Conservation (phyloP, 2,797 vertebrate genomes). For the Kryptopterus vitreolus region DNA sequence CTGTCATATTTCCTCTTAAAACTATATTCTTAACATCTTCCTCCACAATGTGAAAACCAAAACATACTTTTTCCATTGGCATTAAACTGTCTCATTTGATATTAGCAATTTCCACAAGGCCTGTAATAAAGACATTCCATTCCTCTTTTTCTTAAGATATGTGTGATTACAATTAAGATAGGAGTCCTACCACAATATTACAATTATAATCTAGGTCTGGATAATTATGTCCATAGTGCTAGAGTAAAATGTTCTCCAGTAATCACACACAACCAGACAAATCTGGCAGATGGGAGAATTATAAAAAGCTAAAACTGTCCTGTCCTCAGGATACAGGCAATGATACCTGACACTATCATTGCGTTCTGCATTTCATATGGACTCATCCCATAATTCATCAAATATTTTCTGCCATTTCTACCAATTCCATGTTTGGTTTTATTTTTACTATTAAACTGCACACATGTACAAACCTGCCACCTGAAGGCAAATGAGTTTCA, state of each 20-base stretch:
- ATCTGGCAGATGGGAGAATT: slow-evolving; percentile 57
- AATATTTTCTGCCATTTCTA: slow-evolving; percentile 62
- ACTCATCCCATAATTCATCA: slow-evolving; percentile 71
- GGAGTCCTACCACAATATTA: slow-evolving; percentile 60
- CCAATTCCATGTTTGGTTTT: slow-evolving; percentile 65
- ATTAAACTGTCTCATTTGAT: slow-evolving; percentile 71
- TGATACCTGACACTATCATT: slow-evolving; percentile 65
- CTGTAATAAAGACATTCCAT: slow-evolving; percentile 67
- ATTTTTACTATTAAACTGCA: slow-evolving; percentile 61
- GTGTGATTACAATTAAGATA: slow-evolving; percentile 78
- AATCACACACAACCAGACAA: slow-evolving; percentile 54
- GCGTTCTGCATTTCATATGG: slow-evolving; percentile 55
- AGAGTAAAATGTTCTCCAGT: slow-evolving; percentile 58
- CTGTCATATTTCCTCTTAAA: slow-evolving; percentile 68
- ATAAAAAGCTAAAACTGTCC: slow-evolving; percentile 60
- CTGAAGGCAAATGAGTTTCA: slow-evolving; percentile 75
- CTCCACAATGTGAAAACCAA: slow-evolving; percentile 48
- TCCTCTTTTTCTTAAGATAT: slow-evolving; percentile 65
- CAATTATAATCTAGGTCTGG: slow-evolving; percentile 60
- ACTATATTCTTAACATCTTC: slow-evolving; percentile 60
- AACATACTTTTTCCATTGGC: slow-evolving; percentile 55
- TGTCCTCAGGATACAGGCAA: slow-evolving; percentile 57
- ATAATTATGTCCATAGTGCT: slow-evolving; percentile 68
- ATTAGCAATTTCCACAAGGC: slow-evolving; percentile 70
- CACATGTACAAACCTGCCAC: slow-evolving; percentile 61